These are phyloP conservation scores for Hydropotes inermis DNA, from an alignment of 2,113 vertebrate genomes.

Conservation along the genomic window DNA sequence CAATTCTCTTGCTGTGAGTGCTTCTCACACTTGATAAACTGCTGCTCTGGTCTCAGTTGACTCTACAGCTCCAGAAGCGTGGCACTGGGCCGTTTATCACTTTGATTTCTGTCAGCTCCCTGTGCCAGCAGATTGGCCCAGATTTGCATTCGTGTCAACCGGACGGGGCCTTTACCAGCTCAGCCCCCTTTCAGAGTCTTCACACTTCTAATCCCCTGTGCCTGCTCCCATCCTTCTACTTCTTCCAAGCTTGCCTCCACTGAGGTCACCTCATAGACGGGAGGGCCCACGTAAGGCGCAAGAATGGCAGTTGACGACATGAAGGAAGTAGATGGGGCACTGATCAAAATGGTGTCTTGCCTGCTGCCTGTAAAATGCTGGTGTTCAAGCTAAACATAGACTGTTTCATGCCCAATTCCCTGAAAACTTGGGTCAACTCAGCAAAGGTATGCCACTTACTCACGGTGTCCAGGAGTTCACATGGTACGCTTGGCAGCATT, in stretches of 20 bases:
- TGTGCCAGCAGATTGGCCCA: not conserved
- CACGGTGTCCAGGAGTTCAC: not conserved
- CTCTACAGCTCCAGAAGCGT: not conserved
- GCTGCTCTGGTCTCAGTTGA: not conserved
- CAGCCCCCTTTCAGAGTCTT: not conserved
- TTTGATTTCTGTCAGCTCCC: not conserved
- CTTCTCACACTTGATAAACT: not conserved
- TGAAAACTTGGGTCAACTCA: not conserved
- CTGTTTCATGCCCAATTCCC: not conserved
- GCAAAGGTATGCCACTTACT: not conserved
- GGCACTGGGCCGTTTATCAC: not conserved
- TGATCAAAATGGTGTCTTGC: not conserved
- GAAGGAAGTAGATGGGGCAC: not conserved
- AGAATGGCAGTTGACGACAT: not conserved
- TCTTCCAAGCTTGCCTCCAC: not conserved
- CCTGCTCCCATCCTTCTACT: not conserved
- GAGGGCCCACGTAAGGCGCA: not conserved
- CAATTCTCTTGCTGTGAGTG: not conserved
- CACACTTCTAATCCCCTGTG: not conserved
- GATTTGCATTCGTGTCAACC: not conserved
- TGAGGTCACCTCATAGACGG: not conserved
- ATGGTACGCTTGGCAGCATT: not conserved
- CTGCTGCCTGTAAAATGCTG: not conserved
- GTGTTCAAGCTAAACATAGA: not conserved
- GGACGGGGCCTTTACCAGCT: not conserved